These are phyloP conservation scores for Scleropages formosus DNA, from an alignment of 2,797 vertebrate genomes.

Conservation along the genomic window DNA sequence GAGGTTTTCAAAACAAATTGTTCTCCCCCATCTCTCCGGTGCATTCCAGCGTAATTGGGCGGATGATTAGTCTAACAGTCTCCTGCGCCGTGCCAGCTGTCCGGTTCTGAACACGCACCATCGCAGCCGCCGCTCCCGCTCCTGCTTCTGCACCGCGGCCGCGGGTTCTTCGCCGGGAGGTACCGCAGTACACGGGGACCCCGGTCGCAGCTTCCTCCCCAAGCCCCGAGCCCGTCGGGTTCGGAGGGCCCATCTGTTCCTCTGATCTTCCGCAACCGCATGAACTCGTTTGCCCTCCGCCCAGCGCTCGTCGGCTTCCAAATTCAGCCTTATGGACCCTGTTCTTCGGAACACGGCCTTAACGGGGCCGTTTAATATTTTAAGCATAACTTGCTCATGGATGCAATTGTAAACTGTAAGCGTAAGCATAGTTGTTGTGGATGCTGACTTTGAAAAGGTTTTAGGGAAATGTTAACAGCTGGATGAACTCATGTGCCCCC, in stretches of 20 bases:
- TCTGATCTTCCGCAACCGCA: constrained; percentile 59
- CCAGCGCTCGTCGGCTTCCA: constrained; percentile 50
- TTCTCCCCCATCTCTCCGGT: constrained; percentile 51
- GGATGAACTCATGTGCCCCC: no score
- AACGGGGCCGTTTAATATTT: no score
- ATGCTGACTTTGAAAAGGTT: no score
- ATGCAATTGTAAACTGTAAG: no score
- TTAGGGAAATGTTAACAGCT: no score
- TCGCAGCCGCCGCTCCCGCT: constrained; percentile 57
- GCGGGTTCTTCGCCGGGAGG: constrained; percentile 42
- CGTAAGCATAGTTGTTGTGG: no score
- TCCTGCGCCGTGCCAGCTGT: constrained; percentile 74
- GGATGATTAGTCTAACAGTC: constrained; percentile 77
- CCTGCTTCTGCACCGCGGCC: constrained; percentile 29
- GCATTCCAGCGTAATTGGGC: constrained; percentile 82
- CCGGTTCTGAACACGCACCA: constrained; percentile 68
- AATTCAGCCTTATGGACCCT: no score
- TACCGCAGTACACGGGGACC: constrained; percentile 59
- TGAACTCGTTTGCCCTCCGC: constrained; percentile 59
- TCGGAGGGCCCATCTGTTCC: constrained; percentile 46
- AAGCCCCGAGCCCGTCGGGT: constrained; percentile 46
- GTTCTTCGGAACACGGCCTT: no score
- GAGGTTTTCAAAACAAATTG: constrained; percentile 69
- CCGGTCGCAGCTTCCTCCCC: constrained; percentile 53
- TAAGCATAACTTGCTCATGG: no score